These are phyloP conservation scores for Echiichthys vipera DNA, from an alignment of 2,797 vertebrate genomes.

Conservation along the genomic window DNA sequence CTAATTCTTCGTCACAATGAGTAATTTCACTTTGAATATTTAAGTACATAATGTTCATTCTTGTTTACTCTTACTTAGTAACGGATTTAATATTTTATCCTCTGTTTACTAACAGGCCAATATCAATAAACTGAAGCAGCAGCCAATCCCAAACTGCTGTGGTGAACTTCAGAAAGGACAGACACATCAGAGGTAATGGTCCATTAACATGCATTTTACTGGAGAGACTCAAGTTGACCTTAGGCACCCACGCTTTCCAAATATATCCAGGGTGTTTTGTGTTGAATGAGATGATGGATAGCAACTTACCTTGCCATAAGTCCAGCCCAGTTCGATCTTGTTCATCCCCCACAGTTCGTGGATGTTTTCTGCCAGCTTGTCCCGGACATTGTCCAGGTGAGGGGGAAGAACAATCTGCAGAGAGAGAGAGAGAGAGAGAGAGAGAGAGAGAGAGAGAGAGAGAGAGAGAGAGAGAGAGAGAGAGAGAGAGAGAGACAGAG, in stretches of 20 bases:
- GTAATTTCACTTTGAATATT: not conserved
- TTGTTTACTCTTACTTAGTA: not conserved
- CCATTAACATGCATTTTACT: constrained; percentile 15
- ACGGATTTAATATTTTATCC: not conserved
- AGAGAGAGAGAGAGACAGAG: constrained; percentile 30
- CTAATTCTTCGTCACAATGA: not conserved
- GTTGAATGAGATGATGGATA: not conserved
- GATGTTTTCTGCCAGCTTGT: constrained; percentile 98
- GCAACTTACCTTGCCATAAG: constrained; percentile 92
- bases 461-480: constrained; percentile 23
- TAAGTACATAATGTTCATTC: not conserved
- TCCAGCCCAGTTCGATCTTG: constrained; percentile 99
- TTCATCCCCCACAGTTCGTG: constrained; percentile 99
- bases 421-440: constrained; percentile 18
- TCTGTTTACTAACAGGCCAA: not conserved
- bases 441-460: constrained; percentile 28
- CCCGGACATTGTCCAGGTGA: constrained; percentile 95
- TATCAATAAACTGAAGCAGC: not conserved
- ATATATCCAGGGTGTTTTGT: not conserved
- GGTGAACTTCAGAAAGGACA: not conserved
- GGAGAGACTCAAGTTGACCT: constrained; percentile 2
- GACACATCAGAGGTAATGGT: constrained; percentile 24
- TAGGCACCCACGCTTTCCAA: not conserved
- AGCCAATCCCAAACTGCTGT: not conserved
- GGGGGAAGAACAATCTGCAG: constrained; percentile 92